These are phyloP conservation scores for Trichonephila clavata DNA, from an alignment of 1,140 invertebrate species.

Conservation along the genomic window DNA sequence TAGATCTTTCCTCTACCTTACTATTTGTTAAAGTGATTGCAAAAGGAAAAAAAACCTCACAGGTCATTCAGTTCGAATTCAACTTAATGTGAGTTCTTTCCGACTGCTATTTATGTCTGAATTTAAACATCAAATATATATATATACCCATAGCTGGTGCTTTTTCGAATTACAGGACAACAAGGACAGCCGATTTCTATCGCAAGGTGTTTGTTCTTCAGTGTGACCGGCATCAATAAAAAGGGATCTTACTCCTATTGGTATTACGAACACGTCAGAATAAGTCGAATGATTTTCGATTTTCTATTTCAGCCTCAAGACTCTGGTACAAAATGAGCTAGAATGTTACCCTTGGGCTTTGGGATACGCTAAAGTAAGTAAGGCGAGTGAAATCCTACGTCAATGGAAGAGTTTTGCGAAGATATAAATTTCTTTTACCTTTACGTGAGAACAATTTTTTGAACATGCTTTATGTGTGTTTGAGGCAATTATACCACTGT, in stretches of 20 bases:
- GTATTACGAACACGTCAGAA: neutral
- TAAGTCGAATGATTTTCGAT: slow-evolving; percentile 31
- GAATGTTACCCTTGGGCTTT: neutral
- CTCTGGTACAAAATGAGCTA: slow-evolving; percentile 3
- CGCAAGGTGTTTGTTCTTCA: neutral
- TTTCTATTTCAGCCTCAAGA: neutral
- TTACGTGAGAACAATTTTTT: neutral
- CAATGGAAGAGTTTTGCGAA: neutral
- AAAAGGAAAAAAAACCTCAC: neutral
- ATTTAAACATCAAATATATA: neutral
- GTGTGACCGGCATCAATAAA: neutral
- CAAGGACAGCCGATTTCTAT: neutral
- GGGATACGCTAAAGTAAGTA: neutral
- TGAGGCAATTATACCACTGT: no score
- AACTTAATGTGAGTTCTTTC: neutral
- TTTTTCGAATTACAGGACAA: neutral
- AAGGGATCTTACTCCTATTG: neutral
- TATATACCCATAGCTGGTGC: no score
- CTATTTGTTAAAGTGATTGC: no score
- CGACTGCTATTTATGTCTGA: neutral
- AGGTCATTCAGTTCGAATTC: neutral
- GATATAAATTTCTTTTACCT: neutral
- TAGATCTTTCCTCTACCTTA: no score
- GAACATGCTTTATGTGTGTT: neutral
- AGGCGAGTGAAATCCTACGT: neutral